These are phyloP conservation scores for Nettapus auritus DNA, from an alignment of 2,113 vertebrate species.

Conservation along the genomic window DNA sequence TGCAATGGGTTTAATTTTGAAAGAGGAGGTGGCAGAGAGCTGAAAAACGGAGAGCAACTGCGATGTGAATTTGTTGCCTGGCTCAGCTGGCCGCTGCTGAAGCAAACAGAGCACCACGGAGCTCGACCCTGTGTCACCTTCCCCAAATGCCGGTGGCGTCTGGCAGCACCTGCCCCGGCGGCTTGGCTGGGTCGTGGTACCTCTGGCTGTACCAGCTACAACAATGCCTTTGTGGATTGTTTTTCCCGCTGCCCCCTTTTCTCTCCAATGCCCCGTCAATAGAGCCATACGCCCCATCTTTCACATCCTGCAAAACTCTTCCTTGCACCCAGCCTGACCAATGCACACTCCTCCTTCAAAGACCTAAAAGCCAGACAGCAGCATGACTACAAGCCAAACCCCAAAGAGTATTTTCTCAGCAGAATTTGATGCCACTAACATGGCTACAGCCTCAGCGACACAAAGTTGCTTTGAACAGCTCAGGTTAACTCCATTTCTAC, in stretches of 20 bases:
- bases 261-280: not conserved
- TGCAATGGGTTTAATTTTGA: not conserved
- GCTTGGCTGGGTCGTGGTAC: fast-evolving
- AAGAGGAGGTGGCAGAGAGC: not conserved
- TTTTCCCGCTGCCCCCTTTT: not conserved
- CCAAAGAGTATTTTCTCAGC: fast-evolving
- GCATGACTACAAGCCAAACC: not conserved
- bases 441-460: not conserved
- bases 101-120: not conserved
- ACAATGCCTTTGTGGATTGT: fast-evolving
- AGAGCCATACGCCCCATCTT: not conserved
- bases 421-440: not conserved
- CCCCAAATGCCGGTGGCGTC: not conserved
- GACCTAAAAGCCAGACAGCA: too few species aligned
- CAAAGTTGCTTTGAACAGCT: not conserved
- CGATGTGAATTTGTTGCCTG: not conserved
- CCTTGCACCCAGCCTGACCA: not conserved
- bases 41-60: not conserved
- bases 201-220: fast-evolving
- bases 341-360: not conserved
- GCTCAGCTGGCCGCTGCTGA: fast-evolving
- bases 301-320: not conserved
- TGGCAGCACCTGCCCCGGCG: not conserved
- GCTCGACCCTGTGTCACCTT: fast-evolving
- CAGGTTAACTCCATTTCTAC: not conserved